Conservation (phyloP, 2,113 vertebrate species). For the Grus americana region DNA sequence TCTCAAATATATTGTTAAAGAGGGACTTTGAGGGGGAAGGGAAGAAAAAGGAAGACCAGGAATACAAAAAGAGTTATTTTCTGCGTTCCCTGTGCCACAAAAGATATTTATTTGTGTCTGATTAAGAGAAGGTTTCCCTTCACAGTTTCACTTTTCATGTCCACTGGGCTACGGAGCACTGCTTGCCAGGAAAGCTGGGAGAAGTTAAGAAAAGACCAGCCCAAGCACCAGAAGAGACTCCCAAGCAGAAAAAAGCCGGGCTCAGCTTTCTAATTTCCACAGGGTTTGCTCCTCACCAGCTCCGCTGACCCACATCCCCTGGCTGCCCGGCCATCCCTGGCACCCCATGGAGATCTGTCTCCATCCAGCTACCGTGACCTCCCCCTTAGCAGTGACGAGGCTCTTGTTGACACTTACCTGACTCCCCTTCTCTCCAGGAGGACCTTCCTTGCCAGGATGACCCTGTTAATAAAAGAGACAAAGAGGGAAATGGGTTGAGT, state of each 20-base stretch:
- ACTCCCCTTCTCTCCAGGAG: slow-evolving; percentile 90
- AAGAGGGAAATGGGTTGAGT: neutral
- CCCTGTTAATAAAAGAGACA: slow-evolving; percentile 77
- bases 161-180: rapidly evolving
- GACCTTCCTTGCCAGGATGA: slow-evolving; percentile 97
- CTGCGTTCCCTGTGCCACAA: neutral
- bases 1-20: neutral
- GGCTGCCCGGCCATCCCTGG: rapidly evolving
- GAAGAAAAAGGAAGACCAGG: neutral
- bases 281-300: neutral
- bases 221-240: neutral
- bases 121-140: neutral
- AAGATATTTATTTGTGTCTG: neutral
- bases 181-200: neutral
- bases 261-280: neutral
- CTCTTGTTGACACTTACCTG: slow-evolving; percentile 71
- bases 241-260: neutral
- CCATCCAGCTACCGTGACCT: neutral
- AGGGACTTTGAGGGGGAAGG: neutral
- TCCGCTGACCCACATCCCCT: neutral
- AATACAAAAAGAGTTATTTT: neutral
- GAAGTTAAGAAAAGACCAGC: neutral
- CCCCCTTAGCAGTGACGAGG: neutral
- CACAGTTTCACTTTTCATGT: neutral
- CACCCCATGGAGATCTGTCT: neutral